phyloP scores from a whole-genome alignment of 30 jellyfish, hydroid and myxozoan species.

The Cassiopea andromeda region DNA sequence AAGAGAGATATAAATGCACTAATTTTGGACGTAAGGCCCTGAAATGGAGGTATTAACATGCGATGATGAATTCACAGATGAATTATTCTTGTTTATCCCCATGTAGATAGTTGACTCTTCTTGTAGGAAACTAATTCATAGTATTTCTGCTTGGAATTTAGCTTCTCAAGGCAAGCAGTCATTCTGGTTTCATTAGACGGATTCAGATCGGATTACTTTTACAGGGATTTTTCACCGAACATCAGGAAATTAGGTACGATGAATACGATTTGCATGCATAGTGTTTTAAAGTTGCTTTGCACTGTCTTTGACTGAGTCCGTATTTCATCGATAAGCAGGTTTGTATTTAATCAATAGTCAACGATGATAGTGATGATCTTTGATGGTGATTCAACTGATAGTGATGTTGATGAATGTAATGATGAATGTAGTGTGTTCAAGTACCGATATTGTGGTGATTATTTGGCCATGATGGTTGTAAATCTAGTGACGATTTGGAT shows the following conservation, averaged over 20 bases:
- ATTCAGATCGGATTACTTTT: constrained; percentile 71
- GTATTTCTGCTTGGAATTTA: not conserved
- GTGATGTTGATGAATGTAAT: too few species aligned
- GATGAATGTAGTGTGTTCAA: too few species aligned
- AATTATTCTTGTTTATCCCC: too few species aligned
- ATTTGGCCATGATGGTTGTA: too few species aligned
- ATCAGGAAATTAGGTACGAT: constrained; percentile 66
- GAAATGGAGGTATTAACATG: too few species aligned
- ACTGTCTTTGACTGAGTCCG: not conserved
- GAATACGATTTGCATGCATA: not conserved
- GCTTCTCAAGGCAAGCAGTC: constrained; percentile 45
- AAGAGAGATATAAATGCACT: too few species aligned
- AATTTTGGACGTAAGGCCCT: too few species aligned
- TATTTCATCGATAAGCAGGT: not conserved
- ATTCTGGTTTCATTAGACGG: constrained; percentile 81
- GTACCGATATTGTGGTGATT: too few species aligned
- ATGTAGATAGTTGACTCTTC: too few species aligned
- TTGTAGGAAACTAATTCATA: too few species aligned
- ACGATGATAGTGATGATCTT: not conserved
- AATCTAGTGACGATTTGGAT: too few species aligned
- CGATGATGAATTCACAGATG: too few species aligned
- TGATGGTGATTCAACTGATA: not conserved
- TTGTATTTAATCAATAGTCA: not conserved
- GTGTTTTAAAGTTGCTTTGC: not conserved
- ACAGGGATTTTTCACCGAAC: constrained; percentile 70